Conservation (phyloP, 1,140 invertebrate species). For the Drosophila carrolli region DNA sequence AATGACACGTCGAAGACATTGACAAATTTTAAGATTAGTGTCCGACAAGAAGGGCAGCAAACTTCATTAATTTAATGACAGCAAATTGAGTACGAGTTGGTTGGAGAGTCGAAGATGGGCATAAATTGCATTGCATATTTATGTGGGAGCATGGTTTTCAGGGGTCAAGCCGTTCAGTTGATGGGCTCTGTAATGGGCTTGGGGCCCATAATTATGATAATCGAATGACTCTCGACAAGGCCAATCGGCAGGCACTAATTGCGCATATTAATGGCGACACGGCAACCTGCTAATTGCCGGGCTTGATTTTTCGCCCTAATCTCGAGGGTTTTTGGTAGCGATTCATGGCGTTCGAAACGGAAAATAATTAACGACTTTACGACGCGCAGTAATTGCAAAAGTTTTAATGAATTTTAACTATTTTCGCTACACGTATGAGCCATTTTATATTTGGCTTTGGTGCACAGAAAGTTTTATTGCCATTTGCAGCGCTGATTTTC, state of each 20-base stretch:
- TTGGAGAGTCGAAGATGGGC: conserved; percentile 19
- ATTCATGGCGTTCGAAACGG: conserved; percentile 12
- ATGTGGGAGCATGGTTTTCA: conserved; percentile 23
- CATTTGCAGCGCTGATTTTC: conserved; percentile 62
- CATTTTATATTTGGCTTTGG: conserved; percentile 63
- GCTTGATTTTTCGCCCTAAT: conserved; percentile 35
- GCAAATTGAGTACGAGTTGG: conserved; percentile 58
- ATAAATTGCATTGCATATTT: conserved; percentile 63
- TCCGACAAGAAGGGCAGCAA: conserved; percentile 34
- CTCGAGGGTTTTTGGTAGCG: conserved; percentile 9
- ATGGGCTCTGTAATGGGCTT: conserved; percentile 39
- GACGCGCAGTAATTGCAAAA: conserved; percentile 60
- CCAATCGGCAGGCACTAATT: conserved; percentile 67
- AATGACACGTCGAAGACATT: conserved; percentile 47
- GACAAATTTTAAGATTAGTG: conserved; percentile 70
- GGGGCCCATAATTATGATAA: conserved; percentile 69
- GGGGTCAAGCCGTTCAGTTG: background rate
- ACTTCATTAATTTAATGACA: conserved; percentile 74
- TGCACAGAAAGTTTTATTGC: conserved; percentile 63
- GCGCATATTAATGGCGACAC: conserved; percentile 56
- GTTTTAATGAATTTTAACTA: conserved; percentile 75
- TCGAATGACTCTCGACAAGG: conserved; percentile 62
- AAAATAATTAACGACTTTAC: conserved; percentile 65
- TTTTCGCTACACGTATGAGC: conserved; percentile 56
- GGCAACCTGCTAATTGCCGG: conserved; percentile 32